A percentile compares a stretch with the other conserved stretches of the same genome.
These are phyloP conservation scores for Cheumatopsyche charites DNA, from an alignment of 1,140 invertebrate genomes.

Conservation along the genomic window DNA sequence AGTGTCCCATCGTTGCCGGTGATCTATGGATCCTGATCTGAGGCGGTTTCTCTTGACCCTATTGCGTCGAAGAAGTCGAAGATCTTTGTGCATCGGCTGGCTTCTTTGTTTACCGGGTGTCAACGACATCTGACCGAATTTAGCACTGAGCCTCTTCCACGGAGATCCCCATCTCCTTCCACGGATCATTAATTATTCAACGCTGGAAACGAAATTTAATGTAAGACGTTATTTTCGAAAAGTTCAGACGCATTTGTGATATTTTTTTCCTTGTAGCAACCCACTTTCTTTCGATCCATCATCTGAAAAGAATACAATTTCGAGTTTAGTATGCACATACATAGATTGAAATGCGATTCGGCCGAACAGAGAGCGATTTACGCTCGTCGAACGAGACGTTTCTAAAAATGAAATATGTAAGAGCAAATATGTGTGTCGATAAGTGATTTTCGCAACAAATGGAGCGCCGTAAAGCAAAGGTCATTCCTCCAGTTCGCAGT, in stretches of 20 bases:
- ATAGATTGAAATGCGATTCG: too few species aligned
- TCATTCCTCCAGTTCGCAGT: slow-evolving; percentile 1
- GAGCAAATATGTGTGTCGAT: too few species aligned
- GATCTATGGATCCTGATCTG: slow-evolving; percentile 7
- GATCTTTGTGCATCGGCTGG: too few species aligned
- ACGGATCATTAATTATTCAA: background rate
- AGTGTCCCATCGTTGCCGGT: background rate
- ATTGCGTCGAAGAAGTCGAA: background rate
- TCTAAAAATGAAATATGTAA: too few species aligned
- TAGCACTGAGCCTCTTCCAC: background rate
- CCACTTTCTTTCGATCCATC: background rate
- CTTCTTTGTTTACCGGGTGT: too few species aligned
- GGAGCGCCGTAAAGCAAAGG: slow-evolving; percentile 5
- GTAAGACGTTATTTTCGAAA: background rate
- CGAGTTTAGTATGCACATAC: too few species aligned
- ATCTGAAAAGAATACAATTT: too few species aligned
- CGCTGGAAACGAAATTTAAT: background rate
- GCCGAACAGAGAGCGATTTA: too few species aligned
- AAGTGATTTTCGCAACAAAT: too few species aligned
- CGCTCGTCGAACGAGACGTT: too few species aligned
- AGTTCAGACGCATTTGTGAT: background rate
- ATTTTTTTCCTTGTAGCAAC: slow-evolving; percentile 1
- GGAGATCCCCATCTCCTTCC: background rate
- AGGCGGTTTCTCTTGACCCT: slow-evolving; percentile 30
- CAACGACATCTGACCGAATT: too few species aligned